These are phyloP conservation scores for Drosophila trichaetosa DNA, from an alignment of 2,888 invertebrate genomes.

Conservation along the genomic window DNA sequence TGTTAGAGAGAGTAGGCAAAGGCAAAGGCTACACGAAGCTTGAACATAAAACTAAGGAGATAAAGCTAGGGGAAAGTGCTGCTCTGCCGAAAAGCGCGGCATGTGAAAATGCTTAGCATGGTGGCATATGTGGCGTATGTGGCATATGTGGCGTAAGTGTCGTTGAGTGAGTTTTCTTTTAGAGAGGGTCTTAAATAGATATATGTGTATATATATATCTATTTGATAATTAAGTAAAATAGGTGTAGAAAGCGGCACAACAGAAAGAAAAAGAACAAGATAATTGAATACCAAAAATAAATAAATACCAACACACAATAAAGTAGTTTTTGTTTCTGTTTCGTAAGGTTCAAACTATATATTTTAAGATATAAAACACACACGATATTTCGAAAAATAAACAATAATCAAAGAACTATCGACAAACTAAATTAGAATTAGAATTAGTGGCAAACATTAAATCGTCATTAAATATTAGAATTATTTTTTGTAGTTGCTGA, in stretches of 20 bases:
- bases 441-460: conserved; percentile 76
- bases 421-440: conserved; percentile 71
- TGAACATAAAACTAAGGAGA: conserved; percentile 31
- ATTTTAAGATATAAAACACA: conserved; percentile 59
- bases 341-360: conserved; percentile 70
- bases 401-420: conserved; percentile 61
- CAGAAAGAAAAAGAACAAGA: conserved; percentile 53
- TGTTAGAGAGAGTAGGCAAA: conserved; percentile 8
- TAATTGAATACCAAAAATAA: conserved; percentile 58
- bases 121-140: conserved; percentile 31
- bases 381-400: conserved; percentile 58
- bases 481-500: conserved; percentile 33
- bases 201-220: conserved; percentile 18
- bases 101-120: conserved; percentile 34
- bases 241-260: conserved; percentile 66
- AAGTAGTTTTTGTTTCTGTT: conserved; percentile 64
- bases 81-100: conserved; percentile 58
- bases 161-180: conserved; percentile 27
- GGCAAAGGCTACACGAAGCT: conserved; percentile 39
- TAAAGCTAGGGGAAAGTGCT: conserved; percentile 44
- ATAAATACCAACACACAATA: conserved; percentile 74
- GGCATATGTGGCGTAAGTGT: conserved; percentile 47
- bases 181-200: conserved; percentile 21
- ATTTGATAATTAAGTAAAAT: conserved; percentile 39
- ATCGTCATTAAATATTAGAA: conserved; percentile 60